These are phyloP conservation scores for Ellobius talpinus DNA, from an alignment of 2,113 vertebrate species.

Conservation along the genomic window DNA sequence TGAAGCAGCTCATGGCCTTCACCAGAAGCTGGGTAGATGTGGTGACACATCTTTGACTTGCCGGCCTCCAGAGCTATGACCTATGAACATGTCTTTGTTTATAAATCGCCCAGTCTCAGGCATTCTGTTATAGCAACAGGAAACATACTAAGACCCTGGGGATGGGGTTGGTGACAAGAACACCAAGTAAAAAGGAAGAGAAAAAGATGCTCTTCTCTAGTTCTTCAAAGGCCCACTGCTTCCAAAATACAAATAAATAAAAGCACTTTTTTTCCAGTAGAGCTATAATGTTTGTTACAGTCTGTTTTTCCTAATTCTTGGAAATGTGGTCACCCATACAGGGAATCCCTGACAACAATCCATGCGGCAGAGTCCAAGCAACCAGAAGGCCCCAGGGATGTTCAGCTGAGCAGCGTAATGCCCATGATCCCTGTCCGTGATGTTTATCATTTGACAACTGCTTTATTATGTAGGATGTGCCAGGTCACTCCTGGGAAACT, in stretches of 20 bases:
- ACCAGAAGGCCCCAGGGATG: constrained; percentile 63
- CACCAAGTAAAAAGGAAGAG: constrained; percentile 21
- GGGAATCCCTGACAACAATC: constrained; percentile 73
- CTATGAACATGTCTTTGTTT: background rate
- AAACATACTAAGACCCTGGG: background rate
- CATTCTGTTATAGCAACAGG: background rate
- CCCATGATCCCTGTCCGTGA: constrained; percentile 70
- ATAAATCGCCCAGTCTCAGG: background rate
- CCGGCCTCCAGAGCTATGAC: background rate
- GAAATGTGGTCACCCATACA: constrained; percentile 61
- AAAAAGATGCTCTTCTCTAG: background rate
- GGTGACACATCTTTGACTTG: background rate
- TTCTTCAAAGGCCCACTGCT: constrained; percentile 25
- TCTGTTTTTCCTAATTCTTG: constrained; percentile 69
- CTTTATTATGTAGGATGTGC: constrained; percentile 75
- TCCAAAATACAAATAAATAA: background rate
- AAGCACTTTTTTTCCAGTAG: background rate
- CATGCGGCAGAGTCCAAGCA: constrained; percentile 66
- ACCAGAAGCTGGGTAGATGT: background rate
- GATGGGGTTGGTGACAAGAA: background rate
- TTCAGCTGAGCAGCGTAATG: constrained; percentile 55
- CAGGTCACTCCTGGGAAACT: constrained; percentile 78
- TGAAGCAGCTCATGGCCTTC: background rate
- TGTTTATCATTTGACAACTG: constrained; percentile 79
- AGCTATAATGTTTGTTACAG: constrained; percentile 37